Evolutionary conservation across 2,888 invertebrate genomes (phyloP).

Genomic region (Erynnis tages): DNA sequence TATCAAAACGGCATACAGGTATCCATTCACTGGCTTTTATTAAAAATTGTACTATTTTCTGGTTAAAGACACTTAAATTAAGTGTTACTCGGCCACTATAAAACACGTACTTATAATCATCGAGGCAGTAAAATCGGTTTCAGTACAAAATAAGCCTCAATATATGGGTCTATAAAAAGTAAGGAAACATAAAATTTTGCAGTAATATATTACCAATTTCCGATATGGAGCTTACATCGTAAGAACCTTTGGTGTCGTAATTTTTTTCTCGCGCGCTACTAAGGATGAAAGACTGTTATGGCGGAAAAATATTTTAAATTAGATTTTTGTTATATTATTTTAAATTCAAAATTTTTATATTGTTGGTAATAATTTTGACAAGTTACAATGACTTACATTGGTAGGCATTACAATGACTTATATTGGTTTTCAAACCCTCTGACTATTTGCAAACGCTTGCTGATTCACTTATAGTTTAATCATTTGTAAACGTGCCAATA

Average conservation of each 20-base stretch:
- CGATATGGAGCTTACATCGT: slow-evolving; percentile 48
- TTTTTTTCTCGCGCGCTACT: slow-evolving; percentile 15
- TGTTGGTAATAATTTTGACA: too few species aligned
- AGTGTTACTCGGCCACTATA: slow-evolving; percentile 35
- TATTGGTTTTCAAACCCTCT: too few species aligned
- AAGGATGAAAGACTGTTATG: slow-evolving; percentile 1
- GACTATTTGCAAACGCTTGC: too few species aligned
- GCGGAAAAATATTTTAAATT: slow-evolving; percentile 3
- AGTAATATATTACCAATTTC: slow-evolving; percentile 66
- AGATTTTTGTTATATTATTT: background rate
- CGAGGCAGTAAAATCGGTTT: slow-evolving; percentile 65
- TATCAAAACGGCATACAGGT: too few species aligned
- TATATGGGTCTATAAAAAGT: slow-evolving; percentile 70
- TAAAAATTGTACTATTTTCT: background rate
- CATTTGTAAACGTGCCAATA: too few species aligned
- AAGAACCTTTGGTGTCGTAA: slow-evolving; percentile 31
- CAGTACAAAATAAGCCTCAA: slow-evolving; percentile 62
- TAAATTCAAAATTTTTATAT: slow-evolving; percentile 5
- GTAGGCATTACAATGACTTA: too few species aligned
- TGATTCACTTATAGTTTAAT: too few species aligned
- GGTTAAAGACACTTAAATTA: background rate
- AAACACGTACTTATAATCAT: slow-evolving; percentile 70
- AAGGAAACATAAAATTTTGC: slow-evolving; percentile 64
- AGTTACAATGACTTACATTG: too few species aligned
- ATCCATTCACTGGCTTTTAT: too few species aligned